Percentiles rank a stretch among this genome's conserved stretches.
Evolutionary conservation across 2,113 vertebrate genomes (phyloP).

Genomic region (Passer montanus): DNA sequence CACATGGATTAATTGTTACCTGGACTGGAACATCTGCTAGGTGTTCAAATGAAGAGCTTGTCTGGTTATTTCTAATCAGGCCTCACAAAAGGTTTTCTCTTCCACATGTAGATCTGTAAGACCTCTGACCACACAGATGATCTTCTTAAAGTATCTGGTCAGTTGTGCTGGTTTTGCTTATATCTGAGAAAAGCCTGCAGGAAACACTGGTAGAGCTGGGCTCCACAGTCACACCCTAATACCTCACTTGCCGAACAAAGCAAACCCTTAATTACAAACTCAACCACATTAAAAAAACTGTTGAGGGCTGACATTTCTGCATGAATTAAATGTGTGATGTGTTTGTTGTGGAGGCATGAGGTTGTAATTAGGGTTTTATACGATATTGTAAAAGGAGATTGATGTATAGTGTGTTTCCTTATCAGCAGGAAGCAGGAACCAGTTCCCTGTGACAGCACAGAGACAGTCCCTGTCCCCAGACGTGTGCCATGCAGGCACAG

Average conservation of each 20-base stretch:
- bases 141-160: not conserved
- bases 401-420: conserved; percentile 8
- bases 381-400: conserved; percentile 2
- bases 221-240: not conserved
- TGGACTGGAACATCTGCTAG: not conserved
- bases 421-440: conserved; percentile 24
- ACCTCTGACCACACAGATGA: not conserved
- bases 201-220: not conserved
- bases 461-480: not conserved
- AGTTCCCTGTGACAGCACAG: not conserved
- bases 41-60: not conserved
- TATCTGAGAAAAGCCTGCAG: not conserved
- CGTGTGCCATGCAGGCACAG: rapidly evolving
- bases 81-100: not conserved
- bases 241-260: not conserved
- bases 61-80: not conserved
- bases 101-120: not conserved
- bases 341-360: conserved; percentile 11
- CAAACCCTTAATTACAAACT: conserved; percentile 25
- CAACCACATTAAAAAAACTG: not conserved
- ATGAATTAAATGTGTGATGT: not conserved
- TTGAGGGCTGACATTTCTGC: not conserved
- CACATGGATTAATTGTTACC: not conserved
- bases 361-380: conserved; percentile 48
- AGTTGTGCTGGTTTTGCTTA: not conserved